These are phyloP conservation scores for Nanorana parkeri DNA, from an alignment of 2,113 vertebrate species.

Conservation along the genomic window DNA sequence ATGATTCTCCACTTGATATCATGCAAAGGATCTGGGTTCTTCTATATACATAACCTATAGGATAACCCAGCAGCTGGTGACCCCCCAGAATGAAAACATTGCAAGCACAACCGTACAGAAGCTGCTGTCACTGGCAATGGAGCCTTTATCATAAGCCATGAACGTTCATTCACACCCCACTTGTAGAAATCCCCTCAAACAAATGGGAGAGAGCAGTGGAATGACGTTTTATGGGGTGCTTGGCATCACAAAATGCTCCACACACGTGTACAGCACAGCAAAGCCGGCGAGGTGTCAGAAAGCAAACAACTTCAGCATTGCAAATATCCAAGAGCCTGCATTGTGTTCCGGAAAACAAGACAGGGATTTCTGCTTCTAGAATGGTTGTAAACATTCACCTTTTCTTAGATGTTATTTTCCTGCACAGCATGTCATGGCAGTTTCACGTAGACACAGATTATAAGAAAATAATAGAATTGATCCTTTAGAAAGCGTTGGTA, in stretches of 20 bases:
- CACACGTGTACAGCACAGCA: constrained; percentile 36
- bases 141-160: background rate
- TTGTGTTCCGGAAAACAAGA: too few species aligned
- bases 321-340: background rate
- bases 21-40: background rate
- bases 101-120: background rate
- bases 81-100: constrained; percentile 14
- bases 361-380: too few species aligned
- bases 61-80: background rate
- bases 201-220: background rate
- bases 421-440: too few species aligned
- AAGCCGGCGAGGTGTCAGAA: constrained; percentile 15
- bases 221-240: background rate
- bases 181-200: background rate
- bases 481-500: too few species aligned
- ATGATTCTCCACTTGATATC: background rate
- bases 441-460: too few species aligned
- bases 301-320: background rate
- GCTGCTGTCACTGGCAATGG: background rate
- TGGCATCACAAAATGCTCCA: background rate
- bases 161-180: constrained; percentile 18
- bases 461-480: too few species aligned
- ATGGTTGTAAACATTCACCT: too few species aligned
- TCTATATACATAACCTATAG: background rate
- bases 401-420: too few species aligned